These are phyloP conservation scores for Psittacula echo DNA, from an alignment of 2,797 vertebrate species.

Conservation along the genomic window DNA sequence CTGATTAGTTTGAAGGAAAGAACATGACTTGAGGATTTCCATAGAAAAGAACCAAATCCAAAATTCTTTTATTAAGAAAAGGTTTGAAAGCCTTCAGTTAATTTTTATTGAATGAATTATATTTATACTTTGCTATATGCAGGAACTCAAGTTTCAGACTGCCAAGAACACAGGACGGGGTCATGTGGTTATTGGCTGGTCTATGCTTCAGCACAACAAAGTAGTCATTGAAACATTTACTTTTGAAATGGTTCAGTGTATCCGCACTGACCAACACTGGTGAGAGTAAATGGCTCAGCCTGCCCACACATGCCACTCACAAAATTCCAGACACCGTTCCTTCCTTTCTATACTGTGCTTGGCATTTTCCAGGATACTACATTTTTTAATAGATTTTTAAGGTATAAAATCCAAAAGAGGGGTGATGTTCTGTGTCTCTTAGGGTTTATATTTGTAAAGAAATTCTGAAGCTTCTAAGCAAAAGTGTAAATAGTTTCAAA, in stretches of 20 bases:
- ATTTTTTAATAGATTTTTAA: not conserved
- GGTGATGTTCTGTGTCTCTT: not conserved
- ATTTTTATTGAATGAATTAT: constrained; percentile 34
- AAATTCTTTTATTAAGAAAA: not conserved
- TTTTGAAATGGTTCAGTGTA: constrained; percentile 38
- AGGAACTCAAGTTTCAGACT: constrained; percentile 24
- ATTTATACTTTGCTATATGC: constrained; percentile 25
- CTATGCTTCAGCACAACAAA: constrained; percentile 27
- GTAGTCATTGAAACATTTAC: constrained; percentile 42
- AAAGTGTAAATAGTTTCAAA: not conserved
- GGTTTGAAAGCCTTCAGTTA: not conserved
- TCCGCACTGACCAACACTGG: not conserved
- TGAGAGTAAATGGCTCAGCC: constrained; percentile 1
- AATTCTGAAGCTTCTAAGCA: not conserved
- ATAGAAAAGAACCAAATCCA: not conserved
- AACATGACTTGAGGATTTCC: constrained; percentile 4
- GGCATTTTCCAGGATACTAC: not conserved
- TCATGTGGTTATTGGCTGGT: constrained; percentile 58
- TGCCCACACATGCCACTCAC: not conserved
- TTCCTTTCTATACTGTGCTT: not conserved
- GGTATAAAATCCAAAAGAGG: not conserved
- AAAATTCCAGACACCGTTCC: not conserved
- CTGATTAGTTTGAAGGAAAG: not conserved
- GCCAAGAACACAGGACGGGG: constrained; percentile 54
- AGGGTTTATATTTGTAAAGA: not conserved